Conservation (phyloP, 2,113 vertebrate genomes). For the Argyrosomus japonicus region DNA sequence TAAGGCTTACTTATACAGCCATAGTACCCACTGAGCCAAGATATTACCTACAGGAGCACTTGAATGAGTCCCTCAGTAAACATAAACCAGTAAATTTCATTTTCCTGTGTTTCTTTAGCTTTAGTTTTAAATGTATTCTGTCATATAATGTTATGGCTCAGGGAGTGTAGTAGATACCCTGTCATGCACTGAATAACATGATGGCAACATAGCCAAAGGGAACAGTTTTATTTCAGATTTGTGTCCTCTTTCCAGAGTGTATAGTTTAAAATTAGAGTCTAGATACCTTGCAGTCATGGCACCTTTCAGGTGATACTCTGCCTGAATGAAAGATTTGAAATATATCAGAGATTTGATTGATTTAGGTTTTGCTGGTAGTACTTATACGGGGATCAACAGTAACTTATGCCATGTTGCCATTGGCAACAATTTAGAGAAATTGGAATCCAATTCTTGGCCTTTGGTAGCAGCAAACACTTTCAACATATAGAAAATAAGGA, state of each 20-base stretch:
- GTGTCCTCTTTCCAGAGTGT: not conserved
- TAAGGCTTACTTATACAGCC: constrained; percentile 33
- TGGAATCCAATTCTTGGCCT: too few relatives aligned
- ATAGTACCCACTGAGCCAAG: constrained; percentile 15
- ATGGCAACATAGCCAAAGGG: constrained; percentile 25
- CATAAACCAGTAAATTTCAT: constrained; percentile 61
- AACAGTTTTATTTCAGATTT: constrained; percentile 14
- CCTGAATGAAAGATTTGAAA: not conserved
- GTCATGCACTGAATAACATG: constrained; percentile 16
- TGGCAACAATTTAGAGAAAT: too few relatives aligned
- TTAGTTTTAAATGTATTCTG: constrained; percentile 58
- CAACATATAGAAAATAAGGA: not conserved
- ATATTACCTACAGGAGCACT: constrained; percentile 55
- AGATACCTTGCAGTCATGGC: too few relatives aligned
- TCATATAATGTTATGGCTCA: constrained; percentile 40
- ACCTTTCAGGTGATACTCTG: not conserved
- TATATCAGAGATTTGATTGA: not conserved
- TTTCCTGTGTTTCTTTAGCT: constrained; percentile 44
- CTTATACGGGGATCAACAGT: too few relatives aligned
- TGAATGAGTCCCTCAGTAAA: constrained; percentile 57
- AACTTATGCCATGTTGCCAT: too few relatives aligned
- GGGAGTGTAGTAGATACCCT: constrained; percentile 2
- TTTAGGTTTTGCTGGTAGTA: not conserved
- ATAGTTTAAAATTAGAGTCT: not conserved
- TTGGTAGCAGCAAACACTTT: not conserved